These are phyloP conservation scores for Mesaphorura yosii DNA, from an alignment of 1,140 invertebrate genomes.

Conservation along the genomic window DNA sequence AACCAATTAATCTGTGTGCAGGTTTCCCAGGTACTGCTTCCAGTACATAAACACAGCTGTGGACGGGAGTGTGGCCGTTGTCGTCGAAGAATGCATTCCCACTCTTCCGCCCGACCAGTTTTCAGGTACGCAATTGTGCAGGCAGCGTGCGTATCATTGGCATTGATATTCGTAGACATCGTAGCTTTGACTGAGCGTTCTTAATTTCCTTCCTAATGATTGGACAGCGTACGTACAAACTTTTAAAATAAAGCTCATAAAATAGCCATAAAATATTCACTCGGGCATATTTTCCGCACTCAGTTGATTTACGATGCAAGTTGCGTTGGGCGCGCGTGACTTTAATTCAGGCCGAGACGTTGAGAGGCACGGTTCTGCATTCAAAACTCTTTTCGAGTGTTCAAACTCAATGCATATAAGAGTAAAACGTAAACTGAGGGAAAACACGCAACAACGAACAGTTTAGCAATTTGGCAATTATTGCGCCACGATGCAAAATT, in stretches of 20 bases:
- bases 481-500: not conserved
- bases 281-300: too few relatives aligned
- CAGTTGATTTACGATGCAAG: too few relatives aligned
- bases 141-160: not conserved
- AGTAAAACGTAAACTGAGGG: too few relatives aligned
- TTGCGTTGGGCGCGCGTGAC: too few relatives aligned
- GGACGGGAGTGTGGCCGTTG: conserved; percentile 26
- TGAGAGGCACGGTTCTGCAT: too few relatives aligned
- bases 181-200: not conserved
- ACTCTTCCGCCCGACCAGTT: conserved; percentile 13
- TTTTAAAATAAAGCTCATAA: not conserved
- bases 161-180: not conserved
- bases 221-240: not conserved
- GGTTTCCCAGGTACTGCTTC: conserved; percentile 27
- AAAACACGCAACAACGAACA: not conserved
- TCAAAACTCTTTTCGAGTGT: too few relatives aligned
- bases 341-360: too few relatives aligned
- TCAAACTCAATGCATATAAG: too few relatives aligned
- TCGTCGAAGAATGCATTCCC: conserved; percentile 27
- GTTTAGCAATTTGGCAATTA: not conserved
- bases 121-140: conserved; percentile 10
- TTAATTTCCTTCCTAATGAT: not conserved
- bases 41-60: conserved; percentile 29
- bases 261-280: not conserved
- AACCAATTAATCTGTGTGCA: too few relatives aligned